Base-by-base conservation (phyloP, 2,888 invertebrate species). In the Spodoptera littoralis region DNA sequence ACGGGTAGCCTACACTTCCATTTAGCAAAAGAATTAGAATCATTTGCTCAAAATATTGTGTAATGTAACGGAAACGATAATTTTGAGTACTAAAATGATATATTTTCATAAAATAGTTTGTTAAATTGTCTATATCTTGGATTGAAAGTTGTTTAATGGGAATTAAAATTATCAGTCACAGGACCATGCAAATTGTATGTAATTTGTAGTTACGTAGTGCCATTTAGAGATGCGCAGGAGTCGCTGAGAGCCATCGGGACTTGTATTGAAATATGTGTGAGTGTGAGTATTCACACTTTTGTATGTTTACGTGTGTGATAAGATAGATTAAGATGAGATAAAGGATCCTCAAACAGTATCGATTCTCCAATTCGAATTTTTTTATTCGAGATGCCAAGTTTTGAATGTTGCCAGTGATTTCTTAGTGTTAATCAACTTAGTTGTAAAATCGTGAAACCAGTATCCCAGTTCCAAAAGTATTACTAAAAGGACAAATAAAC, bases 21-120 rank as follows among this genome's bases (percentile, higher is more conserved):
- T 27, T 62, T 77, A 80, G 70, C 62, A 68, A 70, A 77, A 71
- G 58, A 49, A 54, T 62, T 66, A 58, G 52, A 70, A 73, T 72
- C 65, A 48, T 76, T 81, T 82, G 86, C 84, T 86, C 84, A 85
- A 85, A 78, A 71, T 60, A 65, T 72, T 65, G 64, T 70, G 70
- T 60, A 65, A 70, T 65, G 64, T 70, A 73, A 70, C 48, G 60
- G 52, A 59, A 60, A 70, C 65, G 60, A 72, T 76, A 49, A 65
- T 69, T 67, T 78, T 82, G 82, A 80, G 81, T 73, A 70, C 70
- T 64, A 67, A 79, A 79, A 73, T 70, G 27, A 78, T 89, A 90
- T 90, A 88, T 90, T 89, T 90, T 89, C 84, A 36, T 83, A 86
- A 36, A 36, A 84, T 84, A 83, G 81, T 85, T 82, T 83, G 80